Base-by-base conservation (phyloP, 2,888 invertebrate species). In the Caenorhabditis sinica region DNA sequence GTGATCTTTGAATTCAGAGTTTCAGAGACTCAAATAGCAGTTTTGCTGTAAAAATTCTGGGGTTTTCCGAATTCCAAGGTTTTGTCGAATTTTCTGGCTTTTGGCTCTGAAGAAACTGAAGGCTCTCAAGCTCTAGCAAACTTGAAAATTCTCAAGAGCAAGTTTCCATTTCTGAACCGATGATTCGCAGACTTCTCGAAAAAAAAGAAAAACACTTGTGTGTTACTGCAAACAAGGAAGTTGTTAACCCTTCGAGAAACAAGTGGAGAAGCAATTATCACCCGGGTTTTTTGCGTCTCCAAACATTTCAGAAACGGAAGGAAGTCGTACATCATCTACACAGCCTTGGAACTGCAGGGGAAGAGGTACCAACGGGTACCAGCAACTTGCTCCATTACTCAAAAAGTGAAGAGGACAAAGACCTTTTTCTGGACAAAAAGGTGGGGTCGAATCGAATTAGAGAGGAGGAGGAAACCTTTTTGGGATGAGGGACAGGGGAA, bases 271-370 rank as follows among this genome's bases (percentile, higher is more conserved):
- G 58, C 65, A 76, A 76, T 76, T 76, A 68, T 76, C 60, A n/a
- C 36, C 56, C 20, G 1, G 15, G 9, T 49, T 49, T 53, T 76
- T 58, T 66, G 49, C 43, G 68, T 49, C 68, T 40, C n/a, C 75
- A 56, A 56, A 40, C 65, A 61, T 75, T 76, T 60, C 66, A 68
- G 60, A 76, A 76, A 43, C 60, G 69, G 69, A 77, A 77, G 77
- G 76, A 76, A 76, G 76, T 77, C 77, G 69, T 77, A 51, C 69
- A 61, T 69, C 77, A 69, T 77, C 51, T 17, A 8, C 8, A 23
- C 61, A 77, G 66, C 77, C 77, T 69, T 69, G 61, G 40, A 53
- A 33, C 25, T 20, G n/a, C 49, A 13, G 43, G 65, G n/a, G n/a
- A n/a, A n/a, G n/a, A 20, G 51, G 58, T 30, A 58, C 71, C 25